Evolutionary conservation across 2,888 invertebrate species (phyloP), one percentile per base, ranked within the genome.

Genomic region (Linnaemya vulpina): DNA sequence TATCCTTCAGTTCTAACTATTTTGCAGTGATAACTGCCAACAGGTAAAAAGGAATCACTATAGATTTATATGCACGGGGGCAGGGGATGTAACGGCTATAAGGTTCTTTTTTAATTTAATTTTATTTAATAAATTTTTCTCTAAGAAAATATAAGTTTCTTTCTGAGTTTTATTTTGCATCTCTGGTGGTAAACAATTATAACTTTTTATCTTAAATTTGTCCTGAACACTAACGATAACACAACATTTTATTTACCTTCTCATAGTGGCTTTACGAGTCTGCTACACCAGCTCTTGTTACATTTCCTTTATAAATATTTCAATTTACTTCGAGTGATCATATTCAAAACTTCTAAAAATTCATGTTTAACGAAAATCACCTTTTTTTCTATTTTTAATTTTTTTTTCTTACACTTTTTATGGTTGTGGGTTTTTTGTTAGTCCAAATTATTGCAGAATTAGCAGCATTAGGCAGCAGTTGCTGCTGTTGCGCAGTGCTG

Each of bases 391-490:
- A 46, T n/a, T 10, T 67, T 86, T 55, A 62, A 76, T 73, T n/a
- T n/a, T n/a, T n/a, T n/a, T 30, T 73, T 79, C 76, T 70, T 70
- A 67, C 79, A 70, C 62, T 86, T 79, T 78, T 86, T 58, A 78
- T 62, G 65, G 38, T 40, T 43, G 71, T 55, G 49, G 25, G 13
- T 55, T n/a, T 40, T n/a, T 49, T 49, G 46, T 30, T 11, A n/a
- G 20, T 35, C 17, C 17, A 81, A 84, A 73, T 86, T 78, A 75
- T 81, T 65, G 38, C 46, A 65, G 40, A 13, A 49, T 51, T 40
- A 38, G 20, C 11, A 74, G 55, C 63, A 71, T 71, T 71, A 71
- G 74, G 43, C 67, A 68, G 15, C 53, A 25, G 60, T 75, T 71
- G 49, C 35, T 68, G 17, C 13, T 63, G 46, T 40, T 63, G 67